A percentile compares a stretch with the other conserved stretches of the same genome.
phyloP scores from a whole-genome alignment of 2,888 invertebrate species.

The Rapana venosa region DNA sequence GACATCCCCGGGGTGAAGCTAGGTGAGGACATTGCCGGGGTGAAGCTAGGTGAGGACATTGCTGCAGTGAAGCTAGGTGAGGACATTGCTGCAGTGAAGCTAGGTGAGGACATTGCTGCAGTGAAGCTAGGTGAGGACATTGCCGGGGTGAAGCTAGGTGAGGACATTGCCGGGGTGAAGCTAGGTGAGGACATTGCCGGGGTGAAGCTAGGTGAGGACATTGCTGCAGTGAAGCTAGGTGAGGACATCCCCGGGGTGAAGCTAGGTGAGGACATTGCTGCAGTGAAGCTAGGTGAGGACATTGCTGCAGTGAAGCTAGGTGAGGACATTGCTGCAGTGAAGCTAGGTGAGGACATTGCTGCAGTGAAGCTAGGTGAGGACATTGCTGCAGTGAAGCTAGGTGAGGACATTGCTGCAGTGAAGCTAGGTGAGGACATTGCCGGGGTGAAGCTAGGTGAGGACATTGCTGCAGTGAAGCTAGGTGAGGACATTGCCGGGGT shows the following conservation, averaged over 20 bases:
- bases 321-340: neutral
- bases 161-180: neutral
- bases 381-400: neutral
- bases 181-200: constrained; percentile 8
- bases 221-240: no score
- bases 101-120: neutral
- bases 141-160: neutral
- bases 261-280: neutral
- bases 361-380: neutral
- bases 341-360: neutral
- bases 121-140: no score
- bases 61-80: no score
- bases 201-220: neutral
- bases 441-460: neutral
- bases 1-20: neutral
- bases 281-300: no score
- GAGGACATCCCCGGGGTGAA: neutral
- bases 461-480: neutral
- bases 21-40: constrained; percentile 15
- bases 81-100: no score
- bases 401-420: neutral
- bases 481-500: neutral
- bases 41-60: neutral
- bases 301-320: neutral
- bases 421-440: no score